Evolutionary conservation across 2,113 vertebrate genomes (phyloP), one percentile per base, ranked within the genome.

Genomic region (Mustela nigripes): DNA sequence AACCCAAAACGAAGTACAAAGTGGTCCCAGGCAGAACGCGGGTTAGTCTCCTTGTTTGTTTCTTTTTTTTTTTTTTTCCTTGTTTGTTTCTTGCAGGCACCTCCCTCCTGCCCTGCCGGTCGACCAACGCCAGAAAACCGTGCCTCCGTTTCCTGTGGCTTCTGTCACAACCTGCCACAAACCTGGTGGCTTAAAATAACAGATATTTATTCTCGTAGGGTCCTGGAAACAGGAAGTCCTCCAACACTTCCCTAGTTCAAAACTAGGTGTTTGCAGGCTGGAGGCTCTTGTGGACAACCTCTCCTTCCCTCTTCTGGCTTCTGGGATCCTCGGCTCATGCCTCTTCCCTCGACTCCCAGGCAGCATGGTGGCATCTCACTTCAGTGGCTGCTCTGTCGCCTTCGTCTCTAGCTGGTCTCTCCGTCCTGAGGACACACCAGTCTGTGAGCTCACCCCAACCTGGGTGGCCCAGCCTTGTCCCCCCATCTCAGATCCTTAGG

Each of bases 301-400:
- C 7, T 26, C 14, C 33, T 39, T 6, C 15, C 6, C 33, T 53
- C 19, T 12, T 26, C 78, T 58, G 4, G 65, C 33, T 4, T 12
- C 65, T 5, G 15, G 1, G 0, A 19, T 26, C 50, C 71, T n/a
- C 39, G 4, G 85, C 56, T 11, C 65, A 0, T 0, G 7, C 14
- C 18, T 18, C 58, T 16, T 39, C 19, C 18, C 39, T 24, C 2
- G 0, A 0, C 10, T 33, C 5, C 33, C 48, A 16, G 63, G 22
- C 53, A 1, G 42, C 33, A 0, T 0, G 0, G 16, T 18, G 2
- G 83, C 24, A 0, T 1, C 24, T 31, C 24, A 1, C 5, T n/a
- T 48, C 14, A 0, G 14, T 4, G 39, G 78, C 7, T 76, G 1
- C 18, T 0, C 1, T 33, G 63, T 33, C 19, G 11, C 15, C 42